Base-by-base conservation (phyloP, 2,888 invertebrate species). In the Rhamphomyia laevipes region DNA sequence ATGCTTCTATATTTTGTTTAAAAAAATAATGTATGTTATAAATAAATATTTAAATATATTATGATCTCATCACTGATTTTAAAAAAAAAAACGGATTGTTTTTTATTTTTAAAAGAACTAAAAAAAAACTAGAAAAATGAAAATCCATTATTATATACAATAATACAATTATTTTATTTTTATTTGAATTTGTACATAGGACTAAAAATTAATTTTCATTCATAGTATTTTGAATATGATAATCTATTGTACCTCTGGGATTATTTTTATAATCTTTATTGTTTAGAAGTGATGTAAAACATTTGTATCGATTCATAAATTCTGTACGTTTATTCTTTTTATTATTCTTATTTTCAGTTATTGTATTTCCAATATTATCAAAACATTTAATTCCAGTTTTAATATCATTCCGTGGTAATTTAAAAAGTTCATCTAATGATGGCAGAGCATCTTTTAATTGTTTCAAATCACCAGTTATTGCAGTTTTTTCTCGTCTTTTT, bases 361-460 rank as follows among this genome's bases (percentile, higher is more conserved):
- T 49, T 2, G 43, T 27, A 13, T 45, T 46, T 18, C 31, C 5
- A 17, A 18, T 4, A 15, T 33, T 11, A 50, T 55, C 1, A 52
- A 44, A 30, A 16, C 47, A 52, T 21, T 55, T 43, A 3, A 62
- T 51, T 2, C 54, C 56, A 1, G 56, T 59, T 47, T 56, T 64
- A 30, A 55, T 54, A 35, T 50, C 56, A n/a, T 53, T 56, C 30
- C 59, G 60, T 2, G 61, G 63, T 30, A 67, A 33, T 40, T 60
- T 58, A 43, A 62, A 61, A 3, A 69, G 53, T 31, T 64, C 65
- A 11, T 63, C 59, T 3, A 69, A 49, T 0, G 69, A 66, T 11
- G 69, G 69, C 31, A 69, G 43, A 1, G 68, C 68, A 56, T 69
- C 69, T n/a, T 63, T 63, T 0, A 69, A 51, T 0, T 63, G 59